Base-by-base conservation (phyloP, 1,140 invertebrate species). In the Caenorhabditis latens region DNA sequence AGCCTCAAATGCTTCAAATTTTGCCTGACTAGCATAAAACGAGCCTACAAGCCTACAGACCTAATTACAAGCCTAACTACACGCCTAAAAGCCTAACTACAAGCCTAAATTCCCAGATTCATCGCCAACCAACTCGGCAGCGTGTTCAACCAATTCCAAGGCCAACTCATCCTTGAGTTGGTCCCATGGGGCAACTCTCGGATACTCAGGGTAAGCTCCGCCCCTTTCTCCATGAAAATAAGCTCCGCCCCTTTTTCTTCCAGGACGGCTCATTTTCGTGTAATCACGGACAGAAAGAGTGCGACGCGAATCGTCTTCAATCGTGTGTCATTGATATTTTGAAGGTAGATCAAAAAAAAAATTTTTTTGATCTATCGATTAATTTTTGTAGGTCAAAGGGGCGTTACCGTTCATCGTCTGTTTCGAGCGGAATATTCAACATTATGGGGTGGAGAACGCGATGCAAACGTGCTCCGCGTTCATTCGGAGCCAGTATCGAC, bases 281-380 rank as follows among this genome's bases (percentile, higher is more conserved):
- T 87, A 92, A 92, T 84, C 91, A 92, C 88, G 91, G 91, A 5
- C 89, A 90, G 63, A 92, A 90, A 71, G 91, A 92, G 87, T 92
- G 91, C 71, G 91, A 92, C 61, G 91, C 91, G 21, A 92, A 92
- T 86, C 87, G 92, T 21, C 83, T 92, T 21, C 89, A 91, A 90
- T 86, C 86, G 63, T 92, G 91, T 88, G 91, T 92, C n/a, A 67
- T 92, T 14, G 91, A 90, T 84, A 89, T 90, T 50, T 88, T 92
- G 19, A 86, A 87, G 46, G 87, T 88, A 0, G 48, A 86, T 85
- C 9, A 61, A 50, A 11, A n/a, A n/a, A 21, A 58, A 58, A 58
- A 21, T n/a, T 9, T n/a, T n/a, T 16, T 9, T n/a, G 8, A 58
- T 58, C 57, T 16, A 58, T 21, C 4, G 9, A 13, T 16, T 53